Evolutionary conservation across 2,888 invertebrate species (phyloP).

Genomic region (Morinoia aosen): DNA sequence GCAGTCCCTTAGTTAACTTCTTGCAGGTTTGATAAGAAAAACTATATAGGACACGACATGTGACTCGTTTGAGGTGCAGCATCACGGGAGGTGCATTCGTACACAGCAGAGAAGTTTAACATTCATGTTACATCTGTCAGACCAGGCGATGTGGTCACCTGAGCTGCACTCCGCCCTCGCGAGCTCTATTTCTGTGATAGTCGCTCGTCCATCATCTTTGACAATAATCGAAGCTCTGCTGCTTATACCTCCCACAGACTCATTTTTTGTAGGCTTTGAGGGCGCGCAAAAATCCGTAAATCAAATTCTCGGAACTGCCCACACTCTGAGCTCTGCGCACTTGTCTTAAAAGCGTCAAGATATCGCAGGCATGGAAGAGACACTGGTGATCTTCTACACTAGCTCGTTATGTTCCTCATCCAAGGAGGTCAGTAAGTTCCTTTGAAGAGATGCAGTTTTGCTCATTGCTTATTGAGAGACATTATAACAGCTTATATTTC

Average conservation of each 20-base stretch:
- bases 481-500: no score
- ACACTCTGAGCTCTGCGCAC: neutral
- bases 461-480: no score
- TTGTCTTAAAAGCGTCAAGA: neutral
- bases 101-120: neutral
- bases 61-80: neutral
- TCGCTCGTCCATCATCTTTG: constrained; percentile 15
- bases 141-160: neutral
- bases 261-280: constrained; percentile 12
- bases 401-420: neutral
- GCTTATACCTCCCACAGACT: constrained; percentile 17
- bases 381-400: neutral
- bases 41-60: neutral
- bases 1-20: neutral
- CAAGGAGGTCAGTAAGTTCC: neutral
- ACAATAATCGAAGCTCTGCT: constrained; percentile 29
- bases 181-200: neutral
- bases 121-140: constrained; percentile 2
- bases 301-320: constrained; percentile 12
- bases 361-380: neutral
- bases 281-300: constrained; percentile 4
- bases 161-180: neutral
- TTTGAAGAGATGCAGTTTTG: neutral
- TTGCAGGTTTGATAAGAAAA: neutral
- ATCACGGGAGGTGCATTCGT: neutral